Base-by-base conservation (phyloP, 2,888 invertebrate genomes). In the Drosophila rellima region DNA sequence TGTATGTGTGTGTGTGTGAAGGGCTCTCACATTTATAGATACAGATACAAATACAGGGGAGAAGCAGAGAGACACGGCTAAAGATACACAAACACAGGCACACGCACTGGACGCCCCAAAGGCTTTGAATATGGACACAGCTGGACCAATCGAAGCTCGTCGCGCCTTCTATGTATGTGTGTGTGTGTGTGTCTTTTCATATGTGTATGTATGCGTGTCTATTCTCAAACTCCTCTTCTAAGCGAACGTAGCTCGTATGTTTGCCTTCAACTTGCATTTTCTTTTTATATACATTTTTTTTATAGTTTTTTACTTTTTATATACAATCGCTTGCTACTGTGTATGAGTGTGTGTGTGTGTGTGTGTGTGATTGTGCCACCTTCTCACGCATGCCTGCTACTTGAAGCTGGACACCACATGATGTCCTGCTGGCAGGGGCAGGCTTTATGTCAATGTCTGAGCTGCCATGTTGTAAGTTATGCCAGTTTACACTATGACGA, bases 391-490 rank as follows among this genome's bases (percentile, higher is more conserved):
- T 83, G 81, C 84, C 66, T 82, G 82, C 75, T 61, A 60, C 76
- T 61, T 62, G 47, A 51, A 60, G 63, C 66, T 48, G 64, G 68
- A 63, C 44, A 76, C 68, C 74, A 77, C 67, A 51, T 72, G 72
- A 68, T 68, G 57, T 63, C 17, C 44, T 56, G 15, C 57, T 56
- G 37, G 31, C 66, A 23, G 48, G 59, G 68, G 50, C 59, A 68
- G 70, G 82, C 84, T 83, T 83, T 83, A 83, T 83, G 87, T 83
- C 82, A 86, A 83, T 83, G 82, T 83, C 87, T 86, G 87, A 83
- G 84, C 81, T 86, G 87, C 81, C 87, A 81, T 83, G 82, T 74
- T 87, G 88, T 87, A 84, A 87, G 85, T 84, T 87, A 87, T 87
- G 85, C 87, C 80, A 80, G 70, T 74, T 76, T 76, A 74, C 76